These are phyloP conservation scores for Silurus aristotelis DNA, from an alignment of 2,797 vertebrate genomes.

Conservation along the genomic window DNA sequence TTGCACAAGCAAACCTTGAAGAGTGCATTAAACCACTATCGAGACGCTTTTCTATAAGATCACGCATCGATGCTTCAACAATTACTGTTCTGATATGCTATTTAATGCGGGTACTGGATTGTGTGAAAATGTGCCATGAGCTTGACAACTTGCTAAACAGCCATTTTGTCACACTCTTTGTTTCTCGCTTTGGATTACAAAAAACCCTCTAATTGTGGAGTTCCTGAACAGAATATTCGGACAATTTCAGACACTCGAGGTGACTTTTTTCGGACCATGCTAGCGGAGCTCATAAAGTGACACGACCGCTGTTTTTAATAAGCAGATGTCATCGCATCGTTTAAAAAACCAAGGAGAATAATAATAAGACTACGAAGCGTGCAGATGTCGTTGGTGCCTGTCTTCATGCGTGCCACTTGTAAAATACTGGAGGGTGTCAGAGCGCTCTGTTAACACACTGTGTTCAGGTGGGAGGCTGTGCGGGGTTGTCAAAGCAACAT, in stretches of 20 bases:
- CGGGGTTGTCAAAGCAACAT: conserved; percentile 52
- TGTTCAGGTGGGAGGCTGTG: conserved; percentile 41
- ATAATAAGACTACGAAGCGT: conserved; percentile 54
- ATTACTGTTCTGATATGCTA: conserved; percentile 40
- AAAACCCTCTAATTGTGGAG: conserved; percentile 34
- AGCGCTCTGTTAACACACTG: conserved; percentile 53
- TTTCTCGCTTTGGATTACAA: conserved; percentile 19
- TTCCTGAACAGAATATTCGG: conserved; percentile 17
- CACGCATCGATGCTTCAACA: conserved; percentile 35
- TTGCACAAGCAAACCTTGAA: conserved; percentile 27
- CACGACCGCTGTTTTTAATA: conserved; percentile 53
- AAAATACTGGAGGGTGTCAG: conserved; percentile 51
- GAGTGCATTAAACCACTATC: conserved; percentile 26
- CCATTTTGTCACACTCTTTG: conserved; percentile 42
- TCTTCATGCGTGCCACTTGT: conserved; percentile 43
- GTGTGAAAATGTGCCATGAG: conserved; percentile 39
- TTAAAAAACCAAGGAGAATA: conserved; percentile 56
- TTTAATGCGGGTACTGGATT: conserved; percentile 30
- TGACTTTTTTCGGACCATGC: conserved; percentile 20
- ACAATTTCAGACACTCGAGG: conserved; percentile 21
- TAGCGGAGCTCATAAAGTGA: conserved; percentile 31
- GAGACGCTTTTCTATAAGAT: conserved; percentile 43
- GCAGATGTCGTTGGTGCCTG: conserved; percentile 54
- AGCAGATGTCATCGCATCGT: conserved; percentile 54
- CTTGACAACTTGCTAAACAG: conserved; percentile 50